These are phyloP conservation scores for Clavelina lepadiformis DNA, from an alignment of 23 tunicate species.

Conservation along the genomic window DNA sequence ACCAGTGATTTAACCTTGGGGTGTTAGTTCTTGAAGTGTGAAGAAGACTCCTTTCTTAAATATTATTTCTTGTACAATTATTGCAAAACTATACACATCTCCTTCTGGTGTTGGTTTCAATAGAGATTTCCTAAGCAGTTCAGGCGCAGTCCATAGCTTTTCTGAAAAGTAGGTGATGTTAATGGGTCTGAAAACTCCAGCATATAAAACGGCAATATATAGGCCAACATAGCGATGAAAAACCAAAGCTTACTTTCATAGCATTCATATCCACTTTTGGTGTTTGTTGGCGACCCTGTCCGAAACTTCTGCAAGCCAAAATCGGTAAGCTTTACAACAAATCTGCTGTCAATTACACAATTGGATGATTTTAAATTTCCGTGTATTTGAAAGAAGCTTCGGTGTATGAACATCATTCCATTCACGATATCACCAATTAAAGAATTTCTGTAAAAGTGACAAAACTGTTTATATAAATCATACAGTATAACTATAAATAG, in stretches of 20 bases:
- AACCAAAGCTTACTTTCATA: constrained; percentile 67
- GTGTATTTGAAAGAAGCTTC: constrained; percentile 57
- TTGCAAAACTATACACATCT: constrained; percentile 90
- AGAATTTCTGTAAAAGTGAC: constrained; percentile 38
- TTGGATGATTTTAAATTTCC: constrained; percentile 89
- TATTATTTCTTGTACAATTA: constrained; percentile 89
- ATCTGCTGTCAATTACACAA: constrained; percentile 80
- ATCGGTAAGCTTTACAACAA: constrained; percentile 82
- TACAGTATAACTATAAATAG: no score
- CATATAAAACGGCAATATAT: no score
- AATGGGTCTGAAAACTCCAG: no score
- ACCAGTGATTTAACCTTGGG: constrained; percentile 56
- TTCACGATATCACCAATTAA: constrained; percentile 66
- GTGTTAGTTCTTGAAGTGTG: constrained; percentile 24
- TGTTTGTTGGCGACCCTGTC: constrained; percentile 27
- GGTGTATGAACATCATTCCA: constrained; percentile 78
- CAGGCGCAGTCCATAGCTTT: constrained; percentile 89
- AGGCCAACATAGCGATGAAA: no score
- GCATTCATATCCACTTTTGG: constrained; percentile 28
- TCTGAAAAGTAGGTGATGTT: no score
- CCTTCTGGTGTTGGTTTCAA: constrained; percentile 60
- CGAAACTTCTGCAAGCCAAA: constrained; percentile 58
- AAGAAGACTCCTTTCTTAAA: constrained; percentile 85
- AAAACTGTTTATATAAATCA: no score
- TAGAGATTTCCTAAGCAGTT: constrained; percentile 31